Conservation (phyloP, 2,797 vertebrate species). For the Furcifer pardalis region DNA sequence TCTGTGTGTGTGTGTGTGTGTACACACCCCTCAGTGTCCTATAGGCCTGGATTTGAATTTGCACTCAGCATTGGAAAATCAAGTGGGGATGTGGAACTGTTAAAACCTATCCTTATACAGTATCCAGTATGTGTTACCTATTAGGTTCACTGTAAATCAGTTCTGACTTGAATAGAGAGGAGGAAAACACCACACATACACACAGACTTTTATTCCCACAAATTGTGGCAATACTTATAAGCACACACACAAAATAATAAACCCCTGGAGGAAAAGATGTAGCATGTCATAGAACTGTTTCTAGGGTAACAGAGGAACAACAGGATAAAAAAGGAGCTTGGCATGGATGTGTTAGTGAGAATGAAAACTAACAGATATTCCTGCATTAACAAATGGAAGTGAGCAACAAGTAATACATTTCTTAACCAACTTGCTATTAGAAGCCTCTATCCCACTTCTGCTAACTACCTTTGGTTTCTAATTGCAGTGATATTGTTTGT, state of each 20-base stretch:
- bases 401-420: slow-evolving; percentile 23
- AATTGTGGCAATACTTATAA: not conserved
- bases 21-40: too few species aligned
- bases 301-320: not conserved
- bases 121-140: too few species aligned
- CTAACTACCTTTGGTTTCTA: slow-evolving; percentile 33
- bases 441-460: not conserved
- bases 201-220: not conserved
- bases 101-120: too few species aligned
- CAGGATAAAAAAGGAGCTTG: slow-evolving; percentile 7
- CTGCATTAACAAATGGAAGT: not conserved
- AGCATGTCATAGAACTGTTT: not conserved
- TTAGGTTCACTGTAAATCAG: too few species aligned
- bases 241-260: not conserved
- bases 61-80: too few species aligned
- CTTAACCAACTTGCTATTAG: not conserved
- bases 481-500: slow-evolving; percentile 38
- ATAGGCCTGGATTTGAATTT: too few species aligned
- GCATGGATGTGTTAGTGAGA: not conserved
- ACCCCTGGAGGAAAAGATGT: slow-evolving; percentile 14
- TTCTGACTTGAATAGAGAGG: too few species aligned
- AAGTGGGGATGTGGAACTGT: too few species aligned
- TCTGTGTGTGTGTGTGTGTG: too few species aligned
- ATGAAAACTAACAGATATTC: not conserved
- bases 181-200: too few species aligned